Evolutionary conservation across 2,113 vertebrate genomes (phyloP).

Genomic region (human (Homo sapiens)): DNA sequence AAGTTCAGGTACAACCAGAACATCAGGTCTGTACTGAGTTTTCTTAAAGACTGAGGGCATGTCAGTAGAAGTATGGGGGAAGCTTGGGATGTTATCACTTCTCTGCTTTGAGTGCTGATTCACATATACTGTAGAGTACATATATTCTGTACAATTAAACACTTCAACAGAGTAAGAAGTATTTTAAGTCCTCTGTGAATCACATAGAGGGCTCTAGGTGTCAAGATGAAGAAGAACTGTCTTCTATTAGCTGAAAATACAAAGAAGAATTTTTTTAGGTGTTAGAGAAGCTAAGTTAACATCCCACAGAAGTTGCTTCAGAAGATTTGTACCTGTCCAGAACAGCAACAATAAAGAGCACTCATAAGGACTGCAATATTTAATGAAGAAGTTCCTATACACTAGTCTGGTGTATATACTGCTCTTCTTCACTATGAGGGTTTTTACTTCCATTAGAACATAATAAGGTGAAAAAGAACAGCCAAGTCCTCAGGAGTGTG

Average conservation of each 20-base stretch:
- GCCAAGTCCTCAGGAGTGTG: not conserved
- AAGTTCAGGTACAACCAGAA: not conserved
- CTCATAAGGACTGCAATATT: not conserved
- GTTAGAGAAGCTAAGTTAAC: not conserved
- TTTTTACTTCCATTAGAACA: not conserved
- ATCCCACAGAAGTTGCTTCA: not conserved
- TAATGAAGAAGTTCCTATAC: not conserved
- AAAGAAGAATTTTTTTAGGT: not conserved
- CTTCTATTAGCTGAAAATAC: not conserved
- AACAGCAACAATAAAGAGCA: not conserved
- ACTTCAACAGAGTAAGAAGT: not conserved
- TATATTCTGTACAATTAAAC: not conserved
- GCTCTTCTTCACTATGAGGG: not conserved
- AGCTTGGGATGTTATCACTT: not conserved
- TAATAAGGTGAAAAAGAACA: not conserved
- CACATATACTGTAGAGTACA: not conserved
- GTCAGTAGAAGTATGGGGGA: not conserved
- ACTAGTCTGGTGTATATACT: fast-evolving
- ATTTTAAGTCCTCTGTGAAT: constrained; percentile 2
- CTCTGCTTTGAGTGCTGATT: not conserved
- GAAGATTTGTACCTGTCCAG: not conserved
- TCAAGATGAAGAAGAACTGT: not conserved
- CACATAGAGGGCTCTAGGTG: not conserved
- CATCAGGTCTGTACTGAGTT: not conserved
- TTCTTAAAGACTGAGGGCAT: not conserved